Evolutionary conservation across 2,797 vertebrate genomes (phyloP).

Genomic region (Lepilemur ruficaudatus): DNA sequence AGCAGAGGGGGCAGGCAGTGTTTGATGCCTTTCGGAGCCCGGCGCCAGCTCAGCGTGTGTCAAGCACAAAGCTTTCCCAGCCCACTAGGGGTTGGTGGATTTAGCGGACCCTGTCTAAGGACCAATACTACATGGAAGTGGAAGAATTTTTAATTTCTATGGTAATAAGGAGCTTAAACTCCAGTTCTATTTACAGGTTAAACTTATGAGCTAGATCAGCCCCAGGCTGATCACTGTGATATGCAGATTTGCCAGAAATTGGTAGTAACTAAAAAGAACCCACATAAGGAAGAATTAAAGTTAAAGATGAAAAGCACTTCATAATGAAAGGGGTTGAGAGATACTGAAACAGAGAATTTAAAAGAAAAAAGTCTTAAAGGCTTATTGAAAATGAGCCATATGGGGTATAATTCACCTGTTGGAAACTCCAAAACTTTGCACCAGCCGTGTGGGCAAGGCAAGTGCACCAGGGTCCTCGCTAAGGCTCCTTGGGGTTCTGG

Average conservation of each 20-base stretch:
- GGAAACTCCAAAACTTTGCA: slow-evolving; percentile 10
- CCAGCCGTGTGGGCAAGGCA: background rate
- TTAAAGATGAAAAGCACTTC: slow-evolving; percentile 58
- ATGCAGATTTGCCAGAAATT: slow-evolving; percentile 59
- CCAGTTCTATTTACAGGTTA: slow-evolving; percentile 60
- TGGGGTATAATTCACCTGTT: background rate
- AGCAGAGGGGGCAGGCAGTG: background rate
- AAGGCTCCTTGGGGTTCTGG: background rate
- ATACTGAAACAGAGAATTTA: slow-evolving; percentile 20
- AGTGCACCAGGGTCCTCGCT: background rate
- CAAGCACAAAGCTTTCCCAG: background rate
- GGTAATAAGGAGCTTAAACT: slow-evolving; percentile 75
- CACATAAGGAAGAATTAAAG: slow-evolving; percentile 49
- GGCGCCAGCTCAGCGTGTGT: background rate
- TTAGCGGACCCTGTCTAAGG: slow-evolving; percentile 64
- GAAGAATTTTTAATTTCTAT: slow-evolving; percentile 76
- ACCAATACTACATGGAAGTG: slow-evolving; percentile 28
- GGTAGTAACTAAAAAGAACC: slow-evolving; percentile 26
- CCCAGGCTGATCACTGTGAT: slow-evolving; percentile 64
- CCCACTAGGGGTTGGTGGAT: background rate
- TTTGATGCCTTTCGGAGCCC: background rate
- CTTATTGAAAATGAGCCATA: background rate
- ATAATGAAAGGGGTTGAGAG: slow-evolving; percentile 49
- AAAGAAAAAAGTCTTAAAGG: background rate
- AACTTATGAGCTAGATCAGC: slow-evolving; percentile 43